phyloP scores from a whole-genome alignment of 2,797 vertebrate species.

The Hypotaenidia philippensis region DNA sequence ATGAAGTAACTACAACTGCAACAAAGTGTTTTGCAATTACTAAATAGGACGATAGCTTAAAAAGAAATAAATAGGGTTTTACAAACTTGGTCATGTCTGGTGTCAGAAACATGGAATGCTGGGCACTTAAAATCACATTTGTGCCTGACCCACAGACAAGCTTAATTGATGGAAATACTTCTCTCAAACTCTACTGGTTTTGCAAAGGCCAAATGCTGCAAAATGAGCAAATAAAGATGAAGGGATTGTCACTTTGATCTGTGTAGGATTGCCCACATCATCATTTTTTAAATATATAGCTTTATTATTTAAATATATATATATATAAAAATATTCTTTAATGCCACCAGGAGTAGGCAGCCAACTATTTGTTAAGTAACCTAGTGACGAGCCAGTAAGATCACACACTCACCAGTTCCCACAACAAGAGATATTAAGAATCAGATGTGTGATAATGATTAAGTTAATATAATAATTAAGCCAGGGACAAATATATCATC shows the following conservation, averaged over 20 bases:
- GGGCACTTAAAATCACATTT: not conserved
- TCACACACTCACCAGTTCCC: not conserved
- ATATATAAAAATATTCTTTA: not conserved
- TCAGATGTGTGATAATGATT: not conserved
- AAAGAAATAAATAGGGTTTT: not conserved
- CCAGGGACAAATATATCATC: slow-evolving; percentile 19
- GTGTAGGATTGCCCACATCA: not conserved
- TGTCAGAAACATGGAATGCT: not conserved
- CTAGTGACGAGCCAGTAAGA: not conserved
- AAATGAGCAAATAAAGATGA: not conserved
- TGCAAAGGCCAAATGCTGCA: not conserved
- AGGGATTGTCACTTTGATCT: not conserved
- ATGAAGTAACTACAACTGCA: not conserved
- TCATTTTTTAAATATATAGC: not conserved
- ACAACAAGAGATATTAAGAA: not conserved
- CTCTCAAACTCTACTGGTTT: not conserved
- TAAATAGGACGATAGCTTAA: not conserved
- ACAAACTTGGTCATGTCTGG: not conserved
- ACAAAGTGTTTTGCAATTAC: not conserved
- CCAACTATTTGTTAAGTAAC: not conserved
- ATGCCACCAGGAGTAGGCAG: not conserved
- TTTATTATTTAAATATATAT: not conserved
- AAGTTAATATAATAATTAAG: slow-evolving; percentile 24
- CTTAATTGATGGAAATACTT: not conserved
- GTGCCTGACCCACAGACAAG: not conserved